These are phyloP conservation scores for Ophioninae sp. DNA, from an alignment of 2,888 invertebrate genomes.

Conservation along the genomic window DNA sequence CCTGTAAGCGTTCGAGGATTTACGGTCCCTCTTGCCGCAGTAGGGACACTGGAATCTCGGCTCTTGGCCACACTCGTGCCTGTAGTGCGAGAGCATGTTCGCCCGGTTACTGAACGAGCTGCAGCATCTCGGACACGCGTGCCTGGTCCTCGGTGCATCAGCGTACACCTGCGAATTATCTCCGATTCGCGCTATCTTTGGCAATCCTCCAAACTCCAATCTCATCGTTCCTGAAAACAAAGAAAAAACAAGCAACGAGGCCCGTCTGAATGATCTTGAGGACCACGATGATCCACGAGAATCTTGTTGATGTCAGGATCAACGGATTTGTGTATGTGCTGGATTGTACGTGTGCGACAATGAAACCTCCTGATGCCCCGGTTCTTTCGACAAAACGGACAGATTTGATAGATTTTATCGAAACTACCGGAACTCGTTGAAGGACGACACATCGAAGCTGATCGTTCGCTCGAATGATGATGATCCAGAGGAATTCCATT, in stretches of 20 bases:
- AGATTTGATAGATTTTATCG: not conserved
- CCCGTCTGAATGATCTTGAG: not conserved
- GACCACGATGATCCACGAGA: not conserved
- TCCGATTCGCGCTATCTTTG: conserved; percentile 20
- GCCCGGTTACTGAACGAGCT: conserved; percentile 64
- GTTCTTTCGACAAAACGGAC: not conserved
- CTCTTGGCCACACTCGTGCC: conserved; percentile 70
- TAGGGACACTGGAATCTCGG: conserved; percentile 71
- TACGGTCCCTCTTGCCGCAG: conserved; percentile 67
- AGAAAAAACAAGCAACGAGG: conserved; percentile 1
- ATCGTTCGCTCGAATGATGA: not conserved
- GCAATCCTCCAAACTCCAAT: conserved; percentile 2
- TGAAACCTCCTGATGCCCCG: not conserved
- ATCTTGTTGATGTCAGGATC: not conserved
- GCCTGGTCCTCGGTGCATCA: conserved; percentile 23
- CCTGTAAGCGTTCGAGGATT: conserved; percentile 65
- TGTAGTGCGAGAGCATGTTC: conserved; percentile 71
- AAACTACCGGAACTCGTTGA: not conserved
- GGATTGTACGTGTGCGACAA: not conserved
- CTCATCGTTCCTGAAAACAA: conserved; percentile 38
- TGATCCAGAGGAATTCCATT: not conserved
- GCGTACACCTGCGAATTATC: not conserved
- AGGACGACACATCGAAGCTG: not conserved
- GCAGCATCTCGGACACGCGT: conserved; percentile 60
- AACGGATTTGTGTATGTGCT: not conserved